Conservation (phyloP, 1,140 invertebrate genomes). For the Drosophila grimshawi region DNA sequence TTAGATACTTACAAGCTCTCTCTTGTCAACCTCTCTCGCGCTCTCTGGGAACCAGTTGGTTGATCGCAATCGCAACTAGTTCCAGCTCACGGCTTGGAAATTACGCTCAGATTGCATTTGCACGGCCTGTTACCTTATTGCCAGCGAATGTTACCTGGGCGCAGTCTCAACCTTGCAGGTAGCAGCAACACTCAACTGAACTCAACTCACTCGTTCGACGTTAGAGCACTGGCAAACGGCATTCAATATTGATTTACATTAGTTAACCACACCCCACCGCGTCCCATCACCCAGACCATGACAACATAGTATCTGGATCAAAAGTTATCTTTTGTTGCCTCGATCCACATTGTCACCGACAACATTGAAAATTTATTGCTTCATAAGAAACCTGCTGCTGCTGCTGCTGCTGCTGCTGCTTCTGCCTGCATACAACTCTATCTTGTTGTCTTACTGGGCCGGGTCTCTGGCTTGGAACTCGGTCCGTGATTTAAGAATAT, state of each 20-base stretch:
- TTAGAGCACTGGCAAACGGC: slow-evolving; percentile 34
- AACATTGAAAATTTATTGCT: slow-evolving; percentile 56
- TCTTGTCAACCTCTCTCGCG: slow-evolving; percentile 12
- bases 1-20: not conserved
- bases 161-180: slow-evolving; percentile 43
- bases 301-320: slow-evolving; percentile 33
- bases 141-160: slow-evolving; percentile 28
- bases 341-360: slow-evolving; percentile 28
- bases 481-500: not conserved
- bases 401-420: not conserved
- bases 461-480: not conserved
- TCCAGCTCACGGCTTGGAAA: slow-evolving; percentile 54
- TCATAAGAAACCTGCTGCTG: slow-evolving; percentile 48
- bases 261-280: slow-evolving; percentile 17
- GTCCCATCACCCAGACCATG: slow-evolving; percentile 1
- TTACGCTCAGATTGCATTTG: slow-evolving; percentile 69
- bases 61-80: slow-evolving; percentile 62
- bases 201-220: not conserved
- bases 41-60: slow-evolving; percentile 49
- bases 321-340: slow-evolving; percentile 46
- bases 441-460: slow-evolving; percentile 7
- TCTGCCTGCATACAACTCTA: slow-evolving; percentile 47
- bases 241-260: slow-evolving; percentile 34
- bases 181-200: not conserved
- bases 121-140: slow-evolving; percentile 42